Percentiles rank a stretch among this genome's conserved stretches.
These are phyloP conservation scores for Montipora foliosa DNA, from an alignment of 64 coral and sea anemone genomes.

Conservation along the genomic window DNA sequence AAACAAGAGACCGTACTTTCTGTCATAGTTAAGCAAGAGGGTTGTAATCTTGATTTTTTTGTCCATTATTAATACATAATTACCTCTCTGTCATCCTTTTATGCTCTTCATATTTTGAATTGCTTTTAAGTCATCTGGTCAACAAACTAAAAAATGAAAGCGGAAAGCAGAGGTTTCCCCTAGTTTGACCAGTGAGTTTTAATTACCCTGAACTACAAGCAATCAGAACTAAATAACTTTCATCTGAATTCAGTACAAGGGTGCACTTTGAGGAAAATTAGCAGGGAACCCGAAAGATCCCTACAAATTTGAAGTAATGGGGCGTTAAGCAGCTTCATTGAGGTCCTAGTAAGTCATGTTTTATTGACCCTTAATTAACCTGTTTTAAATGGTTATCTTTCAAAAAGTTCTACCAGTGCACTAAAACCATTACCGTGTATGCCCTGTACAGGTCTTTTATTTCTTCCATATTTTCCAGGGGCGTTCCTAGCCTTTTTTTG, in stretches of 20 bases:
- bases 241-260: too few species aligned
- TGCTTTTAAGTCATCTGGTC: too few species aligned
- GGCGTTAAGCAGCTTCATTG: too few species aligned
- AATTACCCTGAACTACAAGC: background rate
- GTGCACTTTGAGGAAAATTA: too few species aligned
- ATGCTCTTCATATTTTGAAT: background rate
- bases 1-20: background rate
- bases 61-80: background rate
- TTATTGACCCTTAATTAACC: conserved; percentile 7
- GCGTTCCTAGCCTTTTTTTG: too few species aligned
- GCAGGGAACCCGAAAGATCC: too few species aligned
- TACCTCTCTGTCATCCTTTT: background rate
- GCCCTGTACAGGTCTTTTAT: background rate
- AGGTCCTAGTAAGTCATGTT: background rate
- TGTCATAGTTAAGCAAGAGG: background rate
- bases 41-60: background rate
- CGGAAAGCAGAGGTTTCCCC: background rate
- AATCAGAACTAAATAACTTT: too few species aligned
- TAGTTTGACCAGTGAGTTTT: background rate
- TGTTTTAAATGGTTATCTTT: background rate
- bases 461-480: background rate
- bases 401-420: background rate
- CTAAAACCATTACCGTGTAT: background rate
- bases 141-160: background rate
- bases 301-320: too few species aligned